Conservation (phyloP, 1,140 invertebrate species). For the Physella acuta region DNA sequence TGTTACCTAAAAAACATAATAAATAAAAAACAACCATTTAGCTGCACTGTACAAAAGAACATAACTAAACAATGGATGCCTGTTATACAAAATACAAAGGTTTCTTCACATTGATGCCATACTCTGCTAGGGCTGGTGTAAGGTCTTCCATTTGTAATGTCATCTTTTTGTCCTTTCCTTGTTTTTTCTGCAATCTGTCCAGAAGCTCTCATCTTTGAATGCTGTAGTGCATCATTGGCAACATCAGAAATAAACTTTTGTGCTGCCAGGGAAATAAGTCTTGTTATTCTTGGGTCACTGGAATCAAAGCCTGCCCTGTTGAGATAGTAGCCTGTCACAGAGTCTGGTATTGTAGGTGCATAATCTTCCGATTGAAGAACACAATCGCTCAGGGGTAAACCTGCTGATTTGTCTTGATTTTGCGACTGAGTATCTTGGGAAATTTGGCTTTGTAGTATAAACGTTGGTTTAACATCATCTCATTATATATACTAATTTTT, state of each 20-base stretch:
- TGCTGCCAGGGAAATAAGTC: slow-evolving; percentile 91
- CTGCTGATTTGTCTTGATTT: slow-evolving; percentile 54
- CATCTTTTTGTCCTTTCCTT: slow-evolving; percentile 79
- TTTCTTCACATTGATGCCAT: slow-evolving; percentile 92
- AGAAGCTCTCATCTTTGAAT: slow-evolving; percentile 76
- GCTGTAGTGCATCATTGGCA: slow-evolving; percentile 93
- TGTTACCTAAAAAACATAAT: too few relatives aligned
- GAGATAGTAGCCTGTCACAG: slow-evolving; percentile 85
- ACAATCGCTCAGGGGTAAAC: slow-evolving; percentile 71
- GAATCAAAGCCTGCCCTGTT: slow-evolving; percentile 86
- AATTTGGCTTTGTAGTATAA: slow-evolving; percentile 14
- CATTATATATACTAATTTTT: too few relatives aligned
- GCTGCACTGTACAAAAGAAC: too few relatives aligned
- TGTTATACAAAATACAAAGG: slow-evolving; percentile 82
- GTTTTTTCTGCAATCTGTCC: slow-evolving; percentile 71
- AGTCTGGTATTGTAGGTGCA: slow-evolving; percentile 86
- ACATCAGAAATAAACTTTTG: slow-evolving; percentile 98
- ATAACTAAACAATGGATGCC: too few relatives aligned
- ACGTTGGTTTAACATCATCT: slow-evolving; percentile 1
- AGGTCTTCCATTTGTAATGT: slow-evolving; percentile 94
- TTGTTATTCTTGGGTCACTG: slow-evolving; percentile 82
- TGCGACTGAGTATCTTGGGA: slow-evolving; percentile 1
- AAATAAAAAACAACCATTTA: too few relatives aligned
- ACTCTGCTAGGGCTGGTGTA: slow-evolving; percentile 86
- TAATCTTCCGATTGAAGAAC: slow-evolving; percentile 87